Evolutionary conservation across 2,797 vertebrate species (phyloP), one percentile per base, ranked within the genome.

Genomic region (Tokudaia tokunoshimensis): DNA sequence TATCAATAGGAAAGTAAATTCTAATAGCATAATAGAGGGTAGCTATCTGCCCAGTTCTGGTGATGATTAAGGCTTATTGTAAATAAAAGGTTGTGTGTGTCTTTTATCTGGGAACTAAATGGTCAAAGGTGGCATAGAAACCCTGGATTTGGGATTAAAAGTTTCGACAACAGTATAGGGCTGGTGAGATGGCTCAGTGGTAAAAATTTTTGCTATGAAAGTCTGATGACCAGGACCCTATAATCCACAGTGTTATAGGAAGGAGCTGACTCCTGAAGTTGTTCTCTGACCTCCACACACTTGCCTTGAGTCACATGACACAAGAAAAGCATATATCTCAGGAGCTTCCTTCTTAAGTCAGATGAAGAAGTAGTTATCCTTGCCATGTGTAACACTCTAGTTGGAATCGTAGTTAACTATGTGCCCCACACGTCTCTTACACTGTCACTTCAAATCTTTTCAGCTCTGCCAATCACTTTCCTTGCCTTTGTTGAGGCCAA

Each of bases 261-360:
- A 19, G 47, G 29, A 85, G 50, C 41, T n/a, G 61, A 67, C 11
- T 4, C 29, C 63, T 1, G 2, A 24, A 50, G 11, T 50, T 67
- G 44, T 50, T 85, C 41, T 67, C 83, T 50, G 63, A 85, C 83
- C 15, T 61, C 55, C 57, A 50, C 31, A 34, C 6, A 7, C 19
- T 92, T 83, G 72, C 8, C 83, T 93, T 19, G 52, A 5, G 50
- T 81, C 55, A 85, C 12, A 67, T 0, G 31, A 47, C 52, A 81
- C 3, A 72, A 20, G 74, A 63, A 94, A 24, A 19, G 22, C 3
- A 1, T 26, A 34, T 65, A 78, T n/a, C 74, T 17, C 2, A 55
- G 34, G 29, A 55, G 94, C 75, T 89, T 91, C 24, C 44, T 94
- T 93, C 37, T 85, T 89, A 93, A 19, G 20, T 41, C 37, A 47